Evolutionary conservation across 1,140 invertebrate species (phyloP), one percentile per base, ranked within the genome.

Genomic region (Drosophila asahinai): DNA sequence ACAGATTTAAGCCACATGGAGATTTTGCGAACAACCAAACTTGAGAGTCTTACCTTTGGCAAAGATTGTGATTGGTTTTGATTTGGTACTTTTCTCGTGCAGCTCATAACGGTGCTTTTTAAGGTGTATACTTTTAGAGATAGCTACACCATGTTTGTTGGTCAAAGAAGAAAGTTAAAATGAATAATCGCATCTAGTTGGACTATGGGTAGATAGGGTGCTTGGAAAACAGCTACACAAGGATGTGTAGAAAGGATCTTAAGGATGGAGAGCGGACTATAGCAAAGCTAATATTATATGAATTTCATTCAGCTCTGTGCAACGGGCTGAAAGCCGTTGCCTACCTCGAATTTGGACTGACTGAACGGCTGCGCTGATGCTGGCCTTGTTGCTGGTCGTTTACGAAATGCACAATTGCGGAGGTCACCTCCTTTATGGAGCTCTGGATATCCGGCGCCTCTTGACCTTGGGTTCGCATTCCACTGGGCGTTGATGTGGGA

Each of bases 391-490:
- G 49, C 75, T 92, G 94, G 47, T 96, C 96, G 78, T 96, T 97
- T 43, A 98, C 97, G 94, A 97, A 98, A 93, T 98, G 97, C 48
- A 97, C 97, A 79, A 98, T 98, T n/a, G 97, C 97, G 75, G 97
- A 97, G 40, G 97, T 98, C 38, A 98, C 97, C 93, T 97, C 97
- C 93, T 97, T 97, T 92, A 98, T 98, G 62, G 97, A 97, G 71
- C 96, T 96, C 81, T 97, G 96, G 80, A 98, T 97, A 93, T 97
- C 97, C 72, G 96, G 95, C 61, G 54, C 36, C 19, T 57, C 54
- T 95, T 95, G 22, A 95, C 95, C 81, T 51, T 87, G 76, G 30
- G 64, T 40, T 12, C 83, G 54, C 11, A 63, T 30, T 64, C 66
- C 81, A 83, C 84, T 70, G 3, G 70, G 27, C 27, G 73, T 57